Percentiles rank a stretch among this genome's conserved stretches.
These are phyloP conservation scores for Pemphredon lugubris DNA, from an alignment of 2,888 invertebrate species.

Conservation along the genomic window DNA sequence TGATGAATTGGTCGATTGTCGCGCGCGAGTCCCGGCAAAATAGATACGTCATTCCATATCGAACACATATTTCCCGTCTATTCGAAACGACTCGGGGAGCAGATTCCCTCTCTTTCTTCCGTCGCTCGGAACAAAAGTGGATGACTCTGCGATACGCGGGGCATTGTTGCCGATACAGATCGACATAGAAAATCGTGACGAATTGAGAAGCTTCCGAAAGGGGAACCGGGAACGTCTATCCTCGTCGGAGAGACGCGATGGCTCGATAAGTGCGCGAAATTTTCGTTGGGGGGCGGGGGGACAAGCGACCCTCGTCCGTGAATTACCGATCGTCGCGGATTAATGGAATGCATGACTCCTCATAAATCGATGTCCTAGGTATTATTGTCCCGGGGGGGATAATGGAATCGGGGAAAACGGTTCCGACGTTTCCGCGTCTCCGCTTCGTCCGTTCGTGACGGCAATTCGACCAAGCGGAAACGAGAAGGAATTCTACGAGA, in stretches of 20 bases:
- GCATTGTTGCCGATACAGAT: conserved; percentile 51
- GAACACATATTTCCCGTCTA: conserved; percentile 13
- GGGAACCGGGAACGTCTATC: conserved; percentile 6
- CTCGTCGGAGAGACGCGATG: conserved; percentile 7
- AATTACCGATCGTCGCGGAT: conserved; percentile 45
- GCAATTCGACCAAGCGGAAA: not conserved
- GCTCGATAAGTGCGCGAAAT: conserved; percentile 44
- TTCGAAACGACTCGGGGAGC: not conserved
- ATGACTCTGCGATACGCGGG: conserved; percentile 25
- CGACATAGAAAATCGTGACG: conserved; percentile 69
- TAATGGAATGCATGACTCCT: conserved; percentile 45
- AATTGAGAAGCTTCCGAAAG: conserved; percentile 56
- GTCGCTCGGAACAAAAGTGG: conserved; percentile 11
- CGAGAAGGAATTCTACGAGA: not conserved
- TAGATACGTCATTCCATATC: conserved; percentile 50
- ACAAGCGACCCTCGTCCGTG: conserved; percentile 19
- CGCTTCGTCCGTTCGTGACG: not conserved
- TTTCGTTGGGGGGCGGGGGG: conserved; percentile 27
- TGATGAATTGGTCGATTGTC: conserved; percentile 58
- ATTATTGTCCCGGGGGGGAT: conserved; percentile 16
- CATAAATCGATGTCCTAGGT: conserved; percentile 30
- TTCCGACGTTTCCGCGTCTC: not conserved
- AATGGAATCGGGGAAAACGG: not conserved
- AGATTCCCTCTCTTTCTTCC: not conserved
- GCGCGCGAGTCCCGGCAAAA: conserved; percentile 36